These are phyloP conservation scores for Drosophila formosana DNA, from an alignment of 2,888 invertebrate species.

Conservation along the genomic window DNA sequence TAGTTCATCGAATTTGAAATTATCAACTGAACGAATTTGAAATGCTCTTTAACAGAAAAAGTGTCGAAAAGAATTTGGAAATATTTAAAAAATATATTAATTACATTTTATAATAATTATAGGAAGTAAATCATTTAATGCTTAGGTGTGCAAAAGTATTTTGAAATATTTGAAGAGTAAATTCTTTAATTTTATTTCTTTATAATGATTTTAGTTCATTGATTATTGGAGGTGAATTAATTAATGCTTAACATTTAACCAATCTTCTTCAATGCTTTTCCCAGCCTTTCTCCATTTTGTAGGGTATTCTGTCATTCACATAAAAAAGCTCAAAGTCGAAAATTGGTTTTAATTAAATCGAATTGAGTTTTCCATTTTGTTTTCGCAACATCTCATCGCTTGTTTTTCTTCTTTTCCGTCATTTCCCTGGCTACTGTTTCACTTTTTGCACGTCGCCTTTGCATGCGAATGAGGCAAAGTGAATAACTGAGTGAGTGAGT, in stretches of 20 bases:
- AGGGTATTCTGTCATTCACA: conserved; percentile 36
- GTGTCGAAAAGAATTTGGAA: background rate
- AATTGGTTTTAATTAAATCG: conserved; percentile 82
- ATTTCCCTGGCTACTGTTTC: conserved; percentile 37
- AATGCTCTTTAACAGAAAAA: background rate
- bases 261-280: no score
- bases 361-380: conserved; percentile 64
- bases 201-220: no score
- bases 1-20: background rate
- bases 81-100: background rate
- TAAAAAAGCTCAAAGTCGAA: conserved; percentile 63
- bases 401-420: conserved; percentile 40
- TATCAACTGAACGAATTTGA: background rate
- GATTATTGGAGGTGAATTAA: background rate
- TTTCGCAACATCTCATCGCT: conserved; percentile 21
- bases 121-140: background rate
- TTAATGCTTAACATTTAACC: background rate
- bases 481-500: conserved; percentile 45
- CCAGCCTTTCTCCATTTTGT: background rate
- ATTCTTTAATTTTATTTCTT: no score
- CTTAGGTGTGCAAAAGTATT: no score
- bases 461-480: conserved; percentile 55
- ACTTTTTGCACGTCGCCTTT: conserved; percentile 59
- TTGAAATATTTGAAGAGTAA: no score
- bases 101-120: background rate